Evolutionary conservation across 2,113 vertebrate genomes (phyloP).

Genomic region (Morone chrysops): DNA sequence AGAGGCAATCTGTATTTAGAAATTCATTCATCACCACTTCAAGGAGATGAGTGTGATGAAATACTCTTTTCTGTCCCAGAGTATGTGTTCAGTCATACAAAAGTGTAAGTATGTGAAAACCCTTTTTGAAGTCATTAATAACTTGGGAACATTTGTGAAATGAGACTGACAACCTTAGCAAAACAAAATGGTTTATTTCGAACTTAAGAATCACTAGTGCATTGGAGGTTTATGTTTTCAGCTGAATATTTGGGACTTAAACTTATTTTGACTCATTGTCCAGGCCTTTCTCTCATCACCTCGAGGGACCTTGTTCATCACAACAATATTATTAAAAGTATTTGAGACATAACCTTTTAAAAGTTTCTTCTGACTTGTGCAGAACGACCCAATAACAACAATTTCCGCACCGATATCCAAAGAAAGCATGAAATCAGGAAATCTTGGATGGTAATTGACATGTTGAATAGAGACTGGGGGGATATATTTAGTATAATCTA

Average conservation of each 20-base stretch:
- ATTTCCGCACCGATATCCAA: background rate
- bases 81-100: background rate
- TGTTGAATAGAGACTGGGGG: conserved; percentile 26
- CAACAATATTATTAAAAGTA: background rate
- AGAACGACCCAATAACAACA: conserved; percentile 10
- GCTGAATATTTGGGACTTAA: background rate
- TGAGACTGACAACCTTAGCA: background rate
- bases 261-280: background rate
- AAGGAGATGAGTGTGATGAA: background rate
- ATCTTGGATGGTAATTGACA: conserved; percentile 40
- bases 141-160: background rate
- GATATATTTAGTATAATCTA: conserved; percentile 55
- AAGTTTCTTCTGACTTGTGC: background rate
- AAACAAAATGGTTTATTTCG: background rate
- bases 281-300: background rate
- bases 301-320: background rate
- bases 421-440: conserved; percentile 25
- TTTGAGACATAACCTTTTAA: background rate
- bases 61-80: conserved; percentile 2
- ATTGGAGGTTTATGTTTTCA: conserved; percentile 11
- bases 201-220: background rate
- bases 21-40: background rate
- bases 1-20: conserved; percentile 6
- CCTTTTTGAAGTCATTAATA: background rate
- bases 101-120: background rate